Evolutionary conservation across 1,140 invertebrate species (phyloP).

Genomic region (Tyrophagus putrescentiae): DNA sequence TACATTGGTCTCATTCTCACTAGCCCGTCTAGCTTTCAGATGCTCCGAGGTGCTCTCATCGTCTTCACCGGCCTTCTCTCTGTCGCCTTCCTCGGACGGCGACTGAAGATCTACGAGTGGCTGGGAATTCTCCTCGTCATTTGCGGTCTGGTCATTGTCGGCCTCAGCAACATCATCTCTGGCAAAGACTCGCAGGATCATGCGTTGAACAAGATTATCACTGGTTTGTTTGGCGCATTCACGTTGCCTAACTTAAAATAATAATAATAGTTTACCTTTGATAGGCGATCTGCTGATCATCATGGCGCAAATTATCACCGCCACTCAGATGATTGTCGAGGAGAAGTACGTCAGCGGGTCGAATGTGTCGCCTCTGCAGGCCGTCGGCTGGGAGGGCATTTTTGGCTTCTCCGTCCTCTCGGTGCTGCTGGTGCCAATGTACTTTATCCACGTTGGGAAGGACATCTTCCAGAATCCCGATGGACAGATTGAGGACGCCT

Average conservation of each 20-base stretch:
- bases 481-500: constrained; percentile 66
- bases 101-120: constrained; percentile 57
- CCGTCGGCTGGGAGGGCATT: constrained; percentile 82
- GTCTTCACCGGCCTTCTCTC: constrained; percentile 82
- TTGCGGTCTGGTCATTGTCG: constrained; percentile 62
- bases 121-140: constrained; percentile 64
- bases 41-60: constrained; percentile 79
- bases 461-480: constrained; percentile 52
- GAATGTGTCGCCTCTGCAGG: constrained; percentile 60
- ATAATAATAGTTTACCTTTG: constrained; percentile 13
- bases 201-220: constrained; percentile 62
- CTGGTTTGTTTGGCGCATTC: constrained; percentile 36
- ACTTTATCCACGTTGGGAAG: constrained; percentile 59
- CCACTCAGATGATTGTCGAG: constrained; percentile 82
- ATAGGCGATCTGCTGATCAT: constrained; percentile 77
- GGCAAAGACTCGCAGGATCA: constrained; percentile 35
- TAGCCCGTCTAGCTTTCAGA: constrained; percentile 86
- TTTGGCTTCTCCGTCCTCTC: constrained; percentile 67
- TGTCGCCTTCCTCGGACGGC: constrained; percentile 62
- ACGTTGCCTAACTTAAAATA: not conserved
- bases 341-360: constrained; percentile 69
- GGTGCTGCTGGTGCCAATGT: constrained; percentile 61
- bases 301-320: constrained; percentile 73
- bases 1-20: constrained; percentile 81
- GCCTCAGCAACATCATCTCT: constrained; percentile 24